Base-by-base conservation (phyloP, 2,797 vertebrate species). In the Sebastes reedi region DNA sequence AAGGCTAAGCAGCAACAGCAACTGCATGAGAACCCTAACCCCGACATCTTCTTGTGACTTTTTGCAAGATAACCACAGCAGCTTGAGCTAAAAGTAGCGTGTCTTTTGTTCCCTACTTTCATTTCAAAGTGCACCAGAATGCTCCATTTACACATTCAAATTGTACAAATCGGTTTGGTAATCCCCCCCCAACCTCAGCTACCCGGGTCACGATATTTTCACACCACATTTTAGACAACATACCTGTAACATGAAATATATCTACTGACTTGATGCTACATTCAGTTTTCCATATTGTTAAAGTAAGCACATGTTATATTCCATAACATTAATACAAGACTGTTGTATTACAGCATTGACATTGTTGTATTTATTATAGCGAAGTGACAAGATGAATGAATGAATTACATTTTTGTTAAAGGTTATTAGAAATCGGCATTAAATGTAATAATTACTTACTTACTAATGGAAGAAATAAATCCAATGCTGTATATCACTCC, bases 391-490 rank as follows among this genome's bases (percentile, higher is more conserved):
- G 29, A 13, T 58, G 7, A 27, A 29, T 30, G 3, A 54, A 27
- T n/a, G 1, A 50, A 58, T 25, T n/a, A 1, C 8, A 16, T 5
- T 5, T 67, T 66, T 54, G 22, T 59, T 36, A 59, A 9, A 62
- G 8, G 7, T 50, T 52, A 27, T 58, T 3, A 71, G 65, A 67
- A 76, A 67, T 50, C 5, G n/a, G 14, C 5, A 50, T 62, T 54
- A 60, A 76, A 71, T 30, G 4, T 46, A 25, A 73, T 46, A 12
- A 67, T 56, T 34, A 79, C 59, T 91, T 84, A 91, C 90, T 79
- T 86, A 52, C 50, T 52, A 60, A 68, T n/a, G 32, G 46, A 67
- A 24, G 66, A 64, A 85, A 74, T 75, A 0, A 79, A 36, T 89
- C 88, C 84, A 58, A 25, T 72, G 67, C 42, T 61, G 54, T 30